Conservation (phyloP, 1,140 invertebrate genomes). For the Dufourea novaeangliae region DNA sequence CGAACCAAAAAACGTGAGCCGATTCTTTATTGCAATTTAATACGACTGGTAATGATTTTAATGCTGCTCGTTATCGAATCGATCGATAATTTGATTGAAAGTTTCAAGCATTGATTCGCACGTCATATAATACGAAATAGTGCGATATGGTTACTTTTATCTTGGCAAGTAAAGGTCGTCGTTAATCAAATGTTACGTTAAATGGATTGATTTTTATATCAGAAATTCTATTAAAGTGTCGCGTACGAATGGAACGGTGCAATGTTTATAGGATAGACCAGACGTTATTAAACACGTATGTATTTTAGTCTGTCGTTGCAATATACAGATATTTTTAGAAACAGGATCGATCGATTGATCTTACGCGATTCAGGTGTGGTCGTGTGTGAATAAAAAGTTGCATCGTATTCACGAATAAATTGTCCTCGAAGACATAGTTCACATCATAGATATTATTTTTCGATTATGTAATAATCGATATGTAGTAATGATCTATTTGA, state of each 20-base stretch:
- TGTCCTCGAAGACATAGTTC: no score
- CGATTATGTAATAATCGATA: no score
- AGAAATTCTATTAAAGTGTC: not conserved
- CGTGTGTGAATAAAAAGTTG: not conserved
- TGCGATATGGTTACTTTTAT: not conserved
- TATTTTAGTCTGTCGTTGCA: not conserved
- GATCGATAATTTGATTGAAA: not conserved
- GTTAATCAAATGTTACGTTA: not conserved
- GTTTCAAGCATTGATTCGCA: not conserved
- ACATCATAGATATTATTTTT: no score
- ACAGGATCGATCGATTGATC: conserved; percentile 18
- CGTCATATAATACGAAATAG: not conserved
- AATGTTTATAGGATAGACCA: not conserved
- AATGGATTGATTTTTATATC: not conserved
- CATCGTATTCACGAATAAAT: not conserved
- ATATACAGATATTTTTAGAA: conserved; percentile 18
- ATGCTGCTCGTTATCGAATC: no score
- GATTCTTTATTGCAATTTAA: no score
- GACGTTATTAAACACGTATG: not conserved
- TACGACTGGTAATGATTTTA: no score
- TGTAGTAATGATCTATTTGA: no score
- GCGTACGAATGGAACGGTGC: no score
- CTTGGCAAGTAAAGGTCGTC: not conserved
- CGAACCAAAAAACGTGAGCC: not conserved
- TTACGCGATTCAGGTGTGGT: not conserved